These are phyloP conservation scores for Clanis bilineata DNA, from an alignment of 2,888 invertebrate genomes.

Conservation along the genomic window DNA sequence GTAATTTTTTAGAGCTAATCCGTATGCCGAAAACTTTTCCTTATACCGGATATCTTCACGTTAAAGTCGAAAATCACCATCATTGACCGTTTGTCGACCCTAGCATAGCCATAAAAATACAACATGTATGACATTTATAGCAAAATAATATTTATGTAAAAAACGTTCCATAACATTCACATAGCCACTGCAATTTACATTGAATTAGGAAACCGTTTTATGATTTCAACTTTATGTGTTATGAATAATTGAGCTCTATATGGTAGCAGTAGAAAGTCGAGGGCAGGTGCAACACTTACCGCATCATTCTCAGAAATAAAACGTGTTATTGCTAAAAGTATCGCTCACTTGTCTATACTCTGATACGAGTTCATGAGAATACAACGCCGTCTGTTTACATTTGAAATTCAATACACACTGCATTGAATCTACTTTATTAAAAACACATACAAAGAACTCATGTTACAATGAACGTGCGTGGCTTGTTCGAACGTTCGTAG, in stretches of 20 bases:
- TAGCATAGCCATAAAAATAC: not conserved
- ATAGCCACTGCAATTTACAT: not conserved
- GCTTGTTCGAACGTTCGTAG: constrained; percentile 45
- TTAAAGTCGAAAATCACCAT: too few relatives aligned
- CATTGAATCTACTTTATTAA: constrained; percentile 47
- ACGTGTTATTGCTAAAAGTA: constrained; percentile 3
- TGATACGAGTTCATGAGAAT: constrained; percentile 36
- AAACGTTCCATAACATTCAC: not conserved
- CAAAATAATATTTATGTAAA: not conserved
- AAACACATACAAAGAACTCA: constrained; percentile 51
- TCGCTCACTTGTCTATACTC: constrained; percentile 7
- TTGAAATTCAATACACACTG: constrained; percentile 44
- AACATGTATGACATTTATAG: not conserved
- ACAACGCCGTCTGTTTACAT: constrained; percentile 40
- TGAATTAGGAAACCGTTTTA: not conserved
- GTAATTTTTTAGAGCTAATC: too few relatives aligned
- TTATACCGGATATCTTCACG: too few relatives aligned
- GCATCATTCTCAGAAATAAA: constrained; percentile 14
- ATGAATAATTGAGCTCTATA: not conserved
- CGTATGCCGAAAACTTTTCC: too few relatives aligned
- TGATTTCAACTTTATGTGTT: not conserved
- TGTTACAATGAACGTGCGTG: constrained; percentile 52
- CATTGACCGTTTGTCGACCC: too few relatives aligned
- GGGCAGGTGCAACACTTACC: not conserved
- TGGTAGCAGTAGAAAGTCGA: not conserved